Evolutionary conservation across 2,113 vertebrate species (phyloP).

Genomic region (Plestiodon gilberti): DNA sequence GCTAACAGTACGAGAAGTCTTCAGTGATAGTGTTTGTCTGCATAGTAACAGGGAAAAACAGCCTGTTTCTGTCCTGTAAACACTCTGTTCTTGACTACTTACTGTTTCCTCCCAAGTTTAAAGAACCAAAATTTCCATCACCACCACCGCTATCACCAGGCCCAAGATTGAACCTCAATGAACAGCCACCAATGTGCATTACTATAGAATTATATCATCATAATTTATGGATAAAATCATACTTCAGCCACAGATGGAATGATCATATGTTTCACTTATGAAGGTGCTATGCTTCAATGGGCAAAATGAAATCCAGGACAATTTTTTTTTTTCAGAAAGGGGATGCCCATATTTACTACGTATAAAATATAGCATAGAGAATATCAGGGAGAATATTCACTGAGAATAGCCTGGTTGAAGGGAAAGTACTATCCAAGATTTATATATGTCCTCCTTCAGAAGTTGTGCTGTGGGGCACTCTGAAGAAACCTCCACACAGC

Average conservation of each 20-base stretch:
- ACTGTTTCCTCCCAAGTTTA: neutral
- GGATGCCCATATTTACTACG: neutral
- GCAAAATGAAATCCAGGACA: neutral
- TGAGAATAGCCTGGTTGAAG: neutral
- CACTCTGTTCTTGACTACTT: neutral
- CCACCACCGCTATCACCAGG: neutral
- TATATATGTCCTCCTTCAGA: neutral
- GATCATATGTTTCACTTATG: neutral
- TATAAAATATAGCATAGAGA: too few relatives aligned
- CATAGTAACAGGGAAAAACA: neutral
- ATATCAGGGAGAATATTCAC: too few relatives aligned
- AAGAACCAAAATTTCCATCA: neutral
- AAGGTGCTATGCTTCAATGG: neutral
- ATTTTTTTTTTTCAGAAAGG: neutral
- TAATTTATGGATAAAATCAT: neutral
- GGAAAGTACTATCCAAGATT: neutral
- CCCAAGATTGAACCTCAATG: neutral
- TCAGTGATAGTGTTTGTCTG: neutral
- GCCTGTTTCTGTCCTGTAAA: neutral
- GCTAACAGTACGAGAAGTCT: neutral
- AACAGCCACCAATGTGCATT: neutral
- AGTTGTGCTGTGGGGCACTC: neutral
- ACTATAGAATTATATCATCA: neutral
- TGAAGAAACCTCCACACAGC: neutral
- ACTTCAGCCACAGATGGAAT: neutral